Evolutionary conservation across 2,113 vertebrate genomes (phyloP), one percentile per base, ranked within the genome.

Genomic region (Zootoca vivipara): DNA sequence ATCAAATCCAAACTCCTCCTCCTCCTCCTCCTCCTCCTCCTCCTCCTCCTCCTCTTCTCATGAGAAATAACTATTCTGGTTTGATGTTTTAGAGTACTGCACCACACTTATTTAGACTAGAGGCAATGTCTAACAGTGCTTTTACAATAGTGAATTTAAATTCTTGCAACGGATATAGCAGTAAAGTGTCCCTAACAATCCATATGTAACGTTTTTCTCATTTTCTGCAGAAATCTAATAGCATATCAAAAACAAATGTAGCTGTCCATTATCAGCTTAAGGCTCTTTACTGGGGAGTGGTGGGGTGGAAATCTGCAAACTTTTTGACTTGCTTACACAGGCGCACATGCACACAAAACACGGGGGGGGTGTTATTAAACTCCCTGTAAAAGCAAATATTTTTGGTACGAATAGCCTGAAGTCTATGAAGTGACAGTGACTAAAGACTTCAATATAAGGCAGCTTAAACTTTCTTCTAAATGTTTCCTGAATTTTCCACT

Each of bases 381-480:
- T 65, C 65, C 90, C 42, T 78, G 67, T 77, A 52, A 77, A 77
- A 73, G 12, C 70, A 88, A 16, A 85, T 81, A 64, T 67, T 90
- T 93, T 40, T 81, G 7, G 52, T 82, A 85, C 40, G 88, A 85
- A 78, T 77, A 92, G 67, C 46, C 65, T 30, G 35, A 78, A 42
- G 62, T 65, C 86, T 92, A 56, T 78, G 58, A 28, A 75, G 5
- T 42, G 81, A 82, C 58, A 85, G 35, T 82, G 85, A 87, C 85
- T 80, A 87, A 85, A 58, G 3, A 85, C 16, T 86, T 82, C 52
- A 87, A 87, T 75, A 84, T 85, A 89, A 92, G 86, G 7, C 6
- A 89, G 38, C 20, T 58, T 85, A 75, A 88, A 22, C 81, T 92
- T 90, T 83, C 18, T 77, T 67, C 24, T 75, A 65, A 77, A 67